Evolutionary conservation across 2,888 invertebrate species (phyloP).

Genomic region (Melikaiella ostensackeni): DNA sequence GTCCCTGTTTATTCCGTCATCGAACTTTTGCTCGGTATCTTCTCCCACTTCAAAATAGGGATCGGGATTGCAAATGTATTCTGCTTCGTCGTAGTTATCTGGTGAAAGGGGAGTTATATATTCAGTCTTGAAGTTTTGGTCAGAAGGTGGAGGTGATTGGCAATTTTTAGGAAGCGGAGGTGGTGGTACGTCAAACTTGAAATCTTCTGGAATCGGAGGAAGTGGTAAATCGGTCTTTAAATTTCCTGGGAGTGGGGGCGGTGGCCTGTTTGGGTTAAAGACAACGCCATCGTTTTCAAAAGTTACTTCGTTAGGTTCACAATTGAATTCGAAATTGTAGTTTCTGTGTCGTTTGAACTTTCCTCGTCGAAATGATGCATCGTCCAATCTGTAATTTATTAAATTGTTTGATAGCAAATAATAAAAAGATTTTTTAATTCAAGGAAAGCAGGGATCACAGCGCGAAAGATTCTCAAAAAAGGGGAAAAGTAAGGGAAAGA

Average conservation of each 20-base stretch:
- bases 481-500: no score
- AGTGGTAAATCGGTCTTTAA: background rate
- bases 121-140: background rate
- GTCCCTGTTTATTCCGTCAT: slow-evolving; percentile 43
- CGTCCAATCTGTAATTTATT: slow-evolving; percentile 68
- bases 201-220: background rate
- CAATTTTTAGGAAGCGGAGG: background rate
- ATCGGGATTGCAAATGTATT: slow-evolving; percentile 28
- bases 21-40: slow-evolving; percentile 52
- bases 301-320: background rate
- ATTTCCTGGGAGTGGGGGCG: background rate
- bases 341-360: slow-evolving; percentile 46
- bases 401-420: background rate
- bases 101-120: background rate
- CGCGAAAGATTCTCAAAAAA: no score
- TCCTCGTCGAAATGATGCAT: slow-evolving; percentile 66
- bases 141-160: background rate
- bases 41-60: slow-evolving; percentile 40
- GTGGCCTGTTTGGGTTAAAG: background rate
- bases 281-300: background rate
- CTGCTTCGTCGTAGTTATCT: background rate
- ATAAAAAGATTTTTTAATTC: no score
- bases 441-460: no score
- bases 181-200: background rate
- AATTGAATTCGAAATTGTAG: background rate